Conservation (phyloP, 1,140 invertebrate genomes). For the Tribolium madens region DNA sequence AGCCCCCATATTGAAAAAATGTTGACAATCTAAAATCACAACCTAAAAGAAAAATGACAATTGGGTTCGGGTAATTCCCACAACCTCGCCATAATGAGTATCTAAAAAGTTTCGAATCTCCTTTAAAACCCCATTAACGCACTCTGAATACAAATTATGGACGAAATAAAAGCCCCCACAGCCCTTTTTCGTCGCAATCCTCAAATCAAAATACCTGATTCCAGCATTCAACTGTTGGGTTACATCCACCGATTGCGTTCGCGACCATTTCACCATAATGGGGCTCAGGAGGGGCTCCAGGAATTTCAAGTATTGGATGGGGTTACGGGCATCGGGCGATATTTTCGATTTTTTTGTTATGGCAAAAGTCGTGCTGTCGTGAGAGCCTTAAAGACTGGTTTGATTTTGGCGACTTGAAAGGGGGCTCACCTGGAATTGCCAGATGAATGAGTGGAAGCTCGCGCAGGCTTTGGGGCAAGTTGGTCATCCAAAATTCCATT, state of each 20-base stretch:
- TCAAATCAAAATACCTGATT: slow-evolving; percentile 70
- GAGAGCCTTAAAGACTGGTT: slow-evolving; percentile 72
- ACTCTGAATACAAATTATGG: slow-evolving; percentile 6
- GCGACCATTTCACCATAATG: slow-evolving; percentile 80
- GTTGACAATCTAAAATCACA: slow-evolving; percentile 86
- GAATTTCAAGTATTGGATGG: slow-evolving; percentile 69
- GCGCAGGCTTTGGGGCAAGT: slow-evolving; percentile 71
- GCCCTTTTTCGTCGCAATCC: slow-evolving; percentile 2
- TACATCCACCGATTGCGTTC: slow-evolving; percentile 77
- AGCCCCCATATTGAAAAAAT: slow-evolving; percentile 81
- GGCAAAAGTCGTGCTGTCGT: slow-evolving; percentile 84
- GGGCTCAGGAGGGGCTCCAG: slow-evolving; percentile 73
- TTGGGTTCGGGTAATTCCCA: background rate
- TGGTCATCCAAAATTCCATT: slow-evolving; percentile 79
- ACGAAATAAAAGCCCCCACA: slow-evolving; percentile 17
- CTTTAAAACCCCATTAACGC: background rate
- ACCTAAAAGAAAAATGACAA: slow-evolving; percentile 64
- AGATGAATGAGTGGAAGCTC: slow-evolving; percentile 74
- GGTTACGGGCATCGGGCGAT: slow-evolving; percentile 76
- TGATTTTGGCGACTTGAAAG: slow-evolving; percentile 18
- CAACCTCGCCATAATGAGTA: background rate
- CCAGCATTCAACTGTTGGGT: slow-evolving; percentile 80
- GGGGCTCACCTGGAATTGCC: slow-evolving; percentile 77
- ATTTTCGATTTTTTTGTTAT: slow-evolving; percentile 71
- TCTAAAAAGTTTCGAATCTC: background rate